These are phyloP conservation scores for Macrotrachela quadricornifera DNA, from an alignment of 1,140 invertebrate species.

Conservation along the genomic window DNA sequence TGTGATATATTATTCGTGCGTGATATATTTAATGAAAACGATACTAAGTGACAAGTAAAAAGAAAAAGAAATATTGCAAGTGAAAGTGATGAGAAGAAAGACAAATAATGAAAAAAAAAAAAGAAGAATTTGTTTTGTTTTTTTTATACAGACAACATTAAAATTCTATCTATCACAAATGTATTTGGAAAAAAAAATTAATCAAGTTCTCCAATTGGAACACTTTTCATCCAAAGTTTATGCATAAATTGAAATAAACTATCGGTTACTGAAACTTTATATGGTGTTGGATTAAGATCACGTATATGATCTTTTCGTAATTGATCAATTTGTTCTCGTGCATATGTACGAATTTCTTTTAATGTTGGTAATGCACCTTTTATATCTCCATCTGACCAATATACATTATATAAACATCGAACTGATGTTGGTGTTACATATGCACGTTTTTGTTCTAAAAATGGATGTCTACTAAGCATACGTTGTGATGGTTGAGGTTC, in stretches of 20 bases:
- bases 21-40: too few relatives aligned
- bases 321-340: conserved; percentile 53
- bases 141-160: too few relatives aligned
- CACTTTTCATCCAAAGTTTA: conserved; percentile 83
- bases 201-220: conserved; percentile 83
- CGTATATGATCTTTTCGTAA: conserved; percentile 78
- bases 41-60: too few relatives aligned
- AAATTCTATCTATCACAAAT: too few relatives aligned
- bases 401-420: conserved; percentile 55
- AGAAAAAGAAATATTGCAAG: too few relatives aligned
- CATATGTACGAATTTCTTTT: conserved; percentile 51
- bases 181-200: conserved; percentile 24
- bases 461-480: conserved; percentile 83
- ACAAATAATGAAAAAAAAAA: too few relatives aligned
- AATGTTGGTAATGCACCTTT: conserved; percentile 42
- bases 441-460: conserved; percentile 68
- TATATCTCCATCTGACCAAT: conserved; percentile 52
- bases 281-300: conserved; percentile 87
- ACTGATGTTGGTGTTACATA: conserved; percentile 70
- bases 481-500: conserved; percentile 52
- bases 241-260: conserved; percentile 83
- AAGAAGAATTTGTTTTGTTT: too few relatives aligned
- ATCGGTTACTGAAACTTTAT: conserved; percentile 82
- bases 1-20: too few relatives aligned
- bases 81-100: too few relatives aligned